phyloP scores from a whole-genome alignment of 2,113 vertebrate genomes.

The Takifugu flavidus region DNA sequence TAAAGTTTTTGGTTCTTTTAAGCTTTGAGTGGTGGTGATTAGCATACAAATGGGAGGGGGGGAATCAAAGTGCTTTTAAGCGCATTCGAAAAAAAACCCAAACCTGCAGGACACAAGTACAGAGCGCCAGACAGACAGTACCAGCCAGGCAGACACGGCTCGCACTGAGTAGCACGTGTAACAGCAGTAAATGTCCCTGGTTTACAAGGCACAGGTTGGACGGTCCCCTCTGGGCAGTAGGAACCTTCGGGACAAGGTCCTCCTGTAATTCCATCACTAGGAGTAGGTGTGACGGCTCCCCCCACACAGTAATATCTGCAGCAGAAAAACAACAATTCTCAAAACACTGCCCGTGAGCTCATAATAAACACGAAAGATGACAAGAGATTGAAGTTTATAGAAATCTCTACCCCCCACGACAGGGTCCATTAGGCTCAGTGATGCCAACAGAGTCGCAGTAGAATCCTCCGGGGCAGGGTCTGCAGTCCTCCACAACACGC shows the following conservation, averaged over 20 bases:
- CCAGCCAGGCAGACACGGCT: constrained; percentile 78
- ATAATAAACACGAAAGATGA: background rate
- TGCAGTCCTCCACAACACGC: constrained; percentile 65
- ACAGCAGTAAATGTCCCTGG: constrained; percentile 76
- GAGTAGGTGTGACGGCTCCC: constrained; percentile 61
- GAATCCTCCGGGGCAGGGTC: constrained; percentile 72
- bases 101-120: constrained; percentile 82
- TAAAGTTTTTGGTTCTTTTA: background rate
- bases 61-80: background rate
- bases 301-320: constrained; percentile 72
- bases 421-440: constrained; percentile 71
- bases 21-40: background rate
- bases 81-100: constrained; percentile 39
- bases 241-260: constrained; percentile 74
- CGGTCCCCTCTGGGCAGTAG: constrained; percentile 77
- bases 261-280: constrained; percentile 71
- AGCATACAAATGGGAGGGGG: background rate
- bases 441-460: constrained; percentile 76
- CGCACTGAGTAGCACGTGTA: constrained; percentile 72
- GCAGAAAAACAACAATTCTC: background rate
- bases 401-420: constrained; percentile 74
- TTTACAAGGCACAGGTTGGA: constrained; percentile 67
- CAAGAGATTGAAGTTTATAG: background rate
- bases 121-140: constrained; percentile 78
- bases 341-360: background rate